Conservation (phyloP, 2,888 invertebrate genomes). For the Metellina segmentata region DNA sequence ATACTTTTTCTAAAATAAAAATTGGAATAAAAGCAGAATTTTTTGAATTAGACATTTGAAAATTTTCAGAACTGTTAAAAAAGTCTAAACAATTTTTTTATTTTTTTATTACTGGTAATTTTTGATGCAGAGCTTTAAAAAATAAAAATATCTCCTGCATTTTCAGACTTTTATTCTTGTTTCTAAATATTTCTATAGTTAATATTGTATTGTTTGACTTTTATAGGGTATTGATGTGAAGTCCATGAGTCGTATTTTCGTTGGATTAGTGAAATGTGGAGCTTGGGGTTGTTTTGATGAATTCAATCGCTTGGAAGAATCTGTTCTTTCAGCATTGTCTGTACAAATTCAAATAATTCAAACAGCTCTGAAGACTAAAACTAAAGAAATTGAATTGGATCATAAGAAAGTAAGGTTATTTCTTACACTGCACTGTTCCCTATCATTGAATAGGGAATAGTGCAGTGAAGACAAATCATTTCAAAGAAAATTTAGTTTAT, state of each 20-base stretch:
- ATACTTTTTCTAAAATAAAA: no score
- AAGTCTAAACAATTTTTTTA: no score
- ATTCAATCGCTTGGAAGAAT: constrained; percentile 97
- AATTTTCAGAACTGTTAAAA: no score
- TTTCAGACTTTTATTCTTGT: background rate
- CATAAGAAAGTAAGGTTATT: constrained; percentile 81
- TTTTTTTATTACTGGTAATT: no score
- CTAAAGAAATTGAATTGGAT: constrained; percentile 82
- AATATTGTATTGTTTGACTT: background rate
- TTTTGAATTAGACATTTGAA: no score
- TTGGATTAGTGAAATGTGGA: constrained; percentile 94
- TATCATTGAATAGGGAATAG: no score
- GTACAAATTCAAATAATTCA: constrained; percentile 97
- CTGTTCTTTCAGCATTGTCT: constrained; percentile 95
- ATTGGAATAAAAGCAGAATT: no score
- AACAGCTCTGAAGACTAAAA: constrained; percentile 87
- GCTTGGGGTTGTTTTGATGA: constrained; percentile 99
- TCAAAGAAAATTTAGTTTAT: no score
- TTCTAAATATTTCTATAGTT: background rate
- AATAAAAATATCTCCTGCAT: background rate
- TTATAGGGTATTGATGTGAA: constrained; percentile 93
- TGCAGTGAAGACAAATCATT: no score
- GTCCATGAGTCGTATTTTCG: constrained; percentile 96
- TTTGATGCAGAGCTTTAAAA: no score
- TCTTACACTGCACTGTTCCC: background rate